Evolutionary conservation across 1,140 invertebrate species (phyloP).

Genomic region (Cherax quadricarinatus): DNA sequence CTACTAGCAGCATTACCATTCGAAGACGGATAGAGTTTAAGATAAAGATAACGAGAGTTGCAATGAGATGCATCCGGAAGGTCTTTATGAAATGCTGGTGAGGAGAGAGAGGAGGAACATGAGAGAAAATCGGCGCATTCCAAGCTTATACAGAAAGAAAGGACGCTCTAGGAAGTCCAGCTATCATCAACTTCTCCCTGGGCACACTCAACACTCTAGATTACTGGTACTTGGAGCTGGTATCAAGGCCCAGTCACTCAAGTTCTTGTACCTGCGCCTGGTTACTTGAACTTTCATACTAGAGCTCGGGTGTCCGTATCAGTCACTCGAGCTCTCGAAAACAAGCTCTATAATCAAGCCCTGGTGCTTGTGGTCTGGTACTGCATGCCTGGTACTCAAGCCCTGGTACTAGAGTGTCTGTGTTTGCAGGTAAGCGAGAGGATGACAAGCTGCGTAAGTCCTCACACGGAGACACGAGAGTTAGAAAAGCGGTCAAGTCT

Average conservation of each 20-base stretch:
- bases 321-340: no score
- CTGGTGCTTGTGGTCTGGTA: no score
- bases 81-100: background rate
- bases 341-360: no score
- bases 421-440: no score
- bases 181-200: background rate
- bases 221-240: no score
- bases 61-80: background rate
- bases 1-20: background rate
- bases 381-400: no score
- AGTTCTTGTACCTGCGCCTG: no score
- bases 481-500: background rate
- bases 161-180: background rate
- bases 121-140: background rate
- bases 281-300: background rate
- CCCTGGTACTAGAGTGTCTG: no score
- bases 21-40: background rate
- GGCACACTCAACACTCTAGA: no score
- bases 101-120: background rate
- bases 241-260: no score
- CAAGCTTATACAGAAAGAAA: background rate
- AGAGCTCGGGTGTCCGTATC: background rate
- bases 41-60: background rate
- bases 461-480: background rate
- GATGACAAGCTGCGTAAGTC: no score